Evolutionary conservation across 2,797 vertebrate species (phyloP).

Genomic region (Esox masquinongy): DNA sequence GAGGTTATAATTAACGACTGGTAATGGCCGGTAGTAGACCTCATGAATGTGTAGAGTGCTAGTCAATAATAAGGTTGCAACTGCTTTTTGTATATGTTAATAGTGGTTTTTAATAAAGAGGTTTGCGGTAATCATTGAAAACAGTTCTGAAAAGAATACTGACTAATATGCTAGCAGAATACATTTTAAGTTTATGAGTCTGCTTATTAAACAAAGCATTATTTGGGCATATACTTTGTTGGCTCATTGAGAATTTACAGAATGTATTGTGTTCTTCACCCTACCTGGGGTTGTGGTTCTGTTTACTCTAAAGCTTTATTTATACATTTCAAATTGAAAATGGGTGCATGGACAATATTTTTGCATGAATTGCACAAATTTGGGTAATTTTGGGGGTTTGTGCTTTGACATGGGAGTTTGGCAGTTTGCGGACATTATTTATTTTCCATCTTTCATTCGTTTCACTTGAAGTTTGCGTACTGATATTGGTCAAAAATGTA

Average conservation of each 20-base stretch:
- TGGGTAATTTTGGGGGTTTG: no score
- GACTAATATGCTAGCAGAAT: constrained; percentile 38
- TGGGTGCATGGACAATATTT: no score
- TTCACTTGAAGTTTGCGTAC: no score
- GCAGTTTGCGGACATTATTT: no score
- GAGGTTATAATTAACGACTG: constrained; percentile 45
- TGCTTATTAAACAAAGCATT: constrained; percentile 58
- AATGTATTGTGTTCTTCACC: constrained; percentile 50
- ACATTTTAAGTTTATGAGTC: constrained; percentile 54
- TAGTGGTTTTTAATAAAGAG: background rate
- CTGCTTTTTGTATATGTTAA: no score
- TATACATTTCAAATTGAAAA: no score
- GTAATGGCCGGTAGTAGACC: constrained; percentile 36
- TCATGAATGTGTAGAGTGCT: background rate
- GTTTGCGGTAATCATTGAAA: constrained; percentile 36
- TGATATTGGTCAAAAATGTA: no score
- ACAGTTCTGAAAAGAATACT: constrained; percentile 50
- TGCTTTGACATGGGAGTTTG: no score
- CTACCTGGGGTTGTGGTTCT: constrained; percentile 49
- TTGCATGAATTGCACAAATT: no score
- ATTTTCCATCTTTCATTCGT: no score
- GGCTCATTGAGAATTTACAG: constrained; percentile 40
- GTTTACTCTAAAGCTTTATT: constrained; percentile 40
- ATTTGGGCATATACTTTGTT: constrained; percentile 46
- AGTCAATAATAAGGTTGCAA: background rate